phyloP scores from a whole-genome alignment of 2,113 vertebrate species.

The Isichthys henryi region DNA sequence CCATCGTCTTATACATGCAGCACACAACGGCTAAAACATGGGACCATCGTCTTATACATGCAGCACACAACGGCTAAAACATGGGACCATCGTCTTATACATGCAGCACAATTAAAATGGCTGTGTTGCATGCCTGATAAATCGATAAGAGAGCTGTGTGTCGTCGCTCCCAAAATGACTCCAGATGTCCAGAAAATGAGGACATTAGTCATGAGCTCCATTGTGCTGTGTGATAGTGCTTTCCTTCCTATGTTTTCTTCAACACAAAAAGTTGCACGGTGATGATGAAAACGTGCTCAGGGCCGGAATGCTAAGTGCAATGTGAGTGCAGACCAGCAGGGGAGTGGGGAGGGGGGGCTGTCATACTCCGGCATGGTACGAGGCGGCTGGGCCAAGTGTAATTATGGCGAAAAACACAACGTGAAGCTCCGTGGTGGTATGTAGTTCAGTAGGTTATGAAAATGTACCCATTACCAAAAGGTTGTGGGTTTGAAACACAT shows the following conservation, averaged over 20 bases:
- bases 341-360: no score
- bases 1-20: no score
- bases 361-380: background rate
- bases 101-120: background rate
- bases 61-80: background rate
- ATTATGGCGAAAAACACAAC: background rate
- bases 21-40: no score
- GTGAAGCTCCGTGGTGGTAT: background rate
- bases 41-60: no score
- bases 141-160: no score
- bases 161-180: background rate
- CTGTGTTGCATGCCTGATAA: no score
- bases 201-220: background rate
- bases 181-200: background rate
- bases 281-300: no score
- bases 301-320: no score
- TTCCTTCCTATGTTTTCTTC: background rate
- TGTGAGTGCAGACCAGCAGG: no score
- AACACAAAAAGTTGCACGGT: no score
- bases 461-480: background rate
- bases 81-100: background rate
- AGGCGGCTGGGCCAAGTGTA: background rate
- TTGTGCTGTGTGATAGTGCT: background rate
- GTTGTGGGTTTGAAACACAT: background rate
- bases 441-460: background rate